These are phyloP conservation scores for Andrena cerasifolii DNA, from an alignment of 1,140 invertebrate species.

Conservation along the genomic window DNA sequence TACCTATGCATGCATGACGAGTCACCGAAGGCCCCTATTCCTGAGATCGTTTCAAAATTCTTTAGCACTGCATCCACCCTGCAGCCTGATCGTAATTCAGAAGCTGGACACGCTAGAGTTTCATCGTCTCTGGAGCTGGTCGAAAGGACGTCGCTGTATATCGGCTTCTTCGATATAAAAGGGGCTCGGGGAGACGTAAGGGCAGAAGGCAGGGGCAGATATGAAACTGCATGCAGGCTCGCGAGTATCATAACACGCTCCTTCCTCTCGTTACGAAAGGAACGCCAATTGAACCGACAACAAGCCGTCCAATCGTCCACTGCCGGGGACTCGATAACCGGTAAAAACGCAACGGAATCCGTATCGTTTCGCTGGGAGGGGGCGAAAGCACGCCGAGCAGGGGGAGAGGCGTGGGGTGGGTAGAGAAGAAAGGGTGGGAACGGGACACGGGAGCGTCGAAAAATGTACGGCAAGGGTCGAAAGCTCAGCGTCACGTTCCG, in stretches of 20 bases:
- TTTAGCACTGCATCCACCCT: not conserved
- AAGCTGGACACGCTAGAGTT: not conserved
- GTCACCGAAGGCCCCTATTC: too few relatives aligned
- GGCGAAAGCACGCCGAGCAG: not conserved
- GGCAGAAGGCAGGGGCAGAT: not conserved
- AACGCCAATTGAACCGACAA: constrained; percentile 44
- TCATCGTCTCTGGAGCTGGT: not conserved
- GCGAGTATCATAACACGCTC: constrained; percentile 43
- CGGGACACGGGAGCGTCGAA: constrained; percentile 32
- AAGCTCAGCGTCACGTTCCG: constrained; percentile 33
- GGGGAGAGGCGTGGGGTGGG: too few relatives aligned
- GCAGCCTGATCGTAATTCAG: not conserved
- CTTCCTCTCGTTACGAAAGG: constrained; percentile 38
- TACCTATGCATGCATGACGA: too few relatives aligned
- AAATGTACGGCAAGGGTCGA: constrained; percentile 31
- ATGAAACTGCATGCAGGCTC: constrained; percentile 40
- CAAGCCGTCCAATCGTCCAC: constrained; percentile 30
- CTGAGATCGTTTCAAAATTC: too few relatives aligned
- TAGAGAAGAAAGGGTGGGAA: not conserved
- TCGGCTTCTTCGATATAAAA: constrained; percentile 36
- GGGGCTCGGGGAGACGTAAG: not conserved
- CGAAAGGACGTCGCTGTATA: not conserved
- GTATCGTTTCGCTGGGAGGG: not conserved
- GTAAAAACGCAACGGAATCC: constrained; percentile 21
- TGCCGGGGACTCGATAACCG: constrained; percentile 32